Conservation (phyloP, 2,797 vertebrate genomes). For the Neosilurus mollespiculum region DNA sequence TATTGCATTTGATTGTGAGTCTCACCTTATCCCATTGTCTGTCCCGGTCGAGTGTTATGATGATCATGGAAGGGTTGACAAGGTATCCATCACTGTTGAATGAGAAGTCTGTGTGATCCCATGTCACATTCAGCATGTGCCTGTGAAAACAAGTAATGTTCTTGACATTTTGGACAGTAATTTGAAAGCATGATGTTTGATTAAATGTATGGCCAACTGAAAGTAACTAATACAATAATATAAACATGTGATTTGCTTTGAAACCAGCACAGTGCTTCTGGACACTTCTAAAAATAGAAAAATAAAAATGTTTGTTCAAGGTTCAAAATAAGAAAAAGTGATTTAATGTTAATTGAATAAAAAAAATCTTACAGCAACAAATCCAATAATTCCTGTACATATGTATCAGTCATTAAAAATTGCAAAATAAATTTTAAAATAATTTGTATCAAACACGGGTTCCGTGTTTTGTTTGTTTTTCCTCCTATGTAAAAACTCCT, state of each 20-base stretch:
- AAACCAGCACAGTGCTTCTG: neutral
- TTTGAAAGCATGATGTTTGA: neutral
- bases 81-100: slow-evolving; percentile 94
- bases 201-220: neutral
- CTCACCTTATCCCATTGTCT: slow-evolving; percentile 94
- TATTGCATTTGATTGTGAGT: neutral
- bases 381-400: neutral
- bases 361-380: neutral
- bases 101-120: slow-evolving; percentile 94
- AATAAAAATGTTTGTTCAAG: neutral
- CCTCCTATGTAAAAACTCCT: neutral
- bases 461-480: neutral
- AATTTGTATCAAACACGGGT: neutral
- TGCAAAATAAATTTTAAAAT: neutral
- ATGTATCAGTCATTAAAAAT: neutral
- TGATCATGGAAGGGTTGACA: slow-evolving; percentile 90
- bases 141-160: slow-evolving; percentile 63
- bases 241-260: neutral
- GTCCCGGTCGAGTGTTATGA: slow-evolving; percentile 91
- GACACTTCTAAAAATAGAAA: neutral
- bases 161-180: neutral
- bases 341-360: neutral
- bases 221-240: neutral
- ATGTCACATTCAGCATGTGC: slow-evolving; percentile 90
- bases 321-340: neutral